Evolutionary conservation across 2,888 invertebrate genomes (phyloP).

Genomic region (Odontomyia ornata): DNA sequence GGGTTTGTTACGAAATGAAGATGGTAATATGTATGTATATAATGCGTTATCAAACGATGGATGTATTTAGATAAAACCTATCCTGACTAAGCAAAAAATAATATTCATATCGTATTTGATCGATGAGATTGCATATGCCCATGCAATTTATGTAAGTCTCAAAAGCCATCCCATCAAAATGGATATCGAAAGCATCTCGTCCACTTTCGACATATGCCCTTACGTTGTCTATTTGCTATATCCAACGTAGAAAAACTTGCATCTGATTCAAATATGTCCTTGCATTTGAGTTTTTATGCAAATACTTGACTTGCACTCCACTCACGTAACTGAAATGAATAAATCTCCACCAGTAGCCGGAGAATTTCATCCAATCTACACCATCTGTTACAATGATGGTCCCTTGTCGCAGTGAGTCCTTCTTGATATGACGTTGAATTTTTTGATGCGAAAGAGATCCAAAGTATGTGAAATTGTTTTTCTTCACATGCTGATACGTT

Average conservation of each 20-base stretch:
- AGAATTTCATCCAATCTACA: slow-evolving; percentile 10
- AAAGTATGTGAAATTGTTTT: no score
- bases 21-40: no score
- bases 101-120: no score
- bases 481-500: no score
- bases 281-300: not conserved
- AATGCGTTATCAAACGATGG: no score
- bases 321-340: slow-evolving; percentile 26
- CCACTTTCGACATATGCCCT: not conserved
- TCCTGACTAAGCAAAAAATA: no score
- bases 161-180: not conserved
- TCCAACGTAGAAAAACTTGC: not conserved
- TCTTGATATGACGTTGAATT: not conserved
- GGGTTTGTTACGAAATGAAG: no score
- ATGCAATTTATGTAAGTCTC: not conserved
- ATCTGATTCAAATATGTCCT: not conserved
- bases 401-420: not conserved
- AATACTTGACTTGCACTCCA: slow-evolving; percentile 18
- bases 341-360: slow-evolving; percentile 12
- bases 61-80: no score
- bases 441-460: not conserved
- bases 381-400: slow-evolving; percentile 3
- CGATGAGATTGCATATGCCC: no score
- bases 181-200: not conserved
- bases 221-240: not conserved